phyloP scores from a whole-genome alignment of 1,140 invertebrate genomes.

The Bombus superbus region DNA sequence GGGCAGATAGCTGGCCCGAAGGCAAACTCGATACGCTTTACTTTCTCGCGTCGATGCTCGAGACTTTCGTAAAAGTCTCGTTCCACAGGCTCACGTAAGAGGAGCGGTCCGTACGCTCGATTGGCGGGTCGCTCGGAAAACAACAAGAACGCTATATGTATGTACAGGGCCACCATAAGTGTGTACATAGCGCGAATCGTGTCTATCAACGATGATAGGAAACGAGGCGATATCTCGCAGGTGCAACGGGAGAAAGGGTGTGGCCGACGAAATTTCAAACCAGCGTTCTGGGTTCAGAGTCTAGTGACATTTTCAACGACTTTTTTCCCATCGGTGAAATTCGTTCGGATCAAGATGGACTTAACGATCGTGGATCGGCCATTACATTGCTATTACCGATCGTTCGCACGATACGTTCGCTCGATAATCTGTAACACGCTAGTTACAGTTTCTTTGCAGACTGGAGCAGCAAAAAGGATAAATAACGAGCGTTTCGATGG shows the following conservation, averaged over 20 bases:
- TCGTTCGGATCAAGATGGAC: not conserved
- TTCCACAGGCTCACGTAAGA: slow-evolving; percentile 65
- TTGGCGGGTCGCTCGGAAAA: slow-evolving; percentile 48
- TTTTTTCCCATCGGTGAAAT: slow-evolving; percentile 29
- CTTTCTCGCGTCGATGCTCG: slow-evolving; percentile 61
- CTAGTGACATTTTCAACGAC: slow-evolving; percentile 33
- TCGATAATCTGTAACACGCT: too few relatives aligned
- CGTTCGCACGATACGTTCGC: not conserved
- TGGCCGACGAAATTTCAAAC: slow-evolving; percentile 50
- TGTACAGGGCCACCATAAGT: not conserved
- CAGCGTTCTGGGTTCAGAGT: not conserved
- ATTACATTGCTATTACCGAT: not conserved
- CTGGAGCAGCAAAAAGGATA: too few relatives aligned
- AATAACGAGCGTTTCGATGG: not conserved
- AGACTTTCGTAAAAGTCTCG: slow-evolving; percentile 68
- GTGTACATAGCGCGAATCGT: not conserved
- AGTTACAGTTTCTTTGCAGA: too few relatives aligned
- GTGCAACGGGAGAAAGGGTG: slow-evolving; percentile 55
- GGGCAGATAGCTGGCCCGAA: slow-evolving; percentile 55
- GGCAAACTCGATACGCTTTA: slow-evolving; percentile 63
- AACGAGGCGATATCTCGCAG: slow-evolving; percentile 38
- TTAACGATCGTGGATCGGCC: not conserved
- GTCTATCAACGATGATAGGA: slow-evolving; percentile 16
- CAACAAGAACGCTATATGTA: slow-evolving; percentile 49
- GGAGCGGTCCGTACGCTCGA: slow-evolving; percentile 32